Conservation (phyloP, 2,888 invertebrate genomes). For the Epinotia demarniana region DNA sequence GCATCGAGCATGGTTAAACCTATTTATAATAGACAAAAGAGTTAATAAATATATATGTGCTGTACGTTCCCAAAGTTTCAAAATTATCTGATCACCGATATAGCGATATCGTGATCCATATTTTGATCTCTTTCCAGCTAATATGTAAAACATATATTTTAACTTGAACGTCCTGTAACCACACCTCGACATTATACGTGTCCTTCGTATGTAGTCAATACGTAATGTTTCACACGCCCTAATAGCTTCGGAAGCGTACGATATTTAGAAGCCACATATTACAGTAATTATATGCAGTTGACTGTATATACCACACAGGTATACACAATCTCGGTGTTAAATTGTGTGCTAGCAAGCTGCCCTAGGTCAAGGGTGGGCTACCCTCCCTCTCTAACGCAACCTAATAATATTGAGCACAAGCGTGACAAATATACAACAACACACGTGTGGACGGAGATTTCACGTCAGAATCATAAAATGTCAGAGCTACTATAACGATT, state of each 20-base stretch:
- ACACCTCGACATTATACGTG: no score
- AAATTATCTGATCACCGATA: no score
- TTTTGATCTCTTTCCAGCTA: no score
- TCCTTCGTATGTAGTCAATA: no score
- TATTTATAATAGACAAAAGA: neutral
- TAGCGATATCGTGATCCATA: no score
- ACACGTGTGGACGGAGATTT: neutral
- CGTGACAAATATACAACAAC: neutral
- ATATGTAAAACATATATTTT: no score
- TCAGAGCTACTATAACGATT: neutral
- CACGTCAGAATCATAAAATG: neutral
- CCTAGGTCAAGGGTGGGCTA: conserved; percentile 3
- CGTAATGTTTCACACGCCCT: no score
- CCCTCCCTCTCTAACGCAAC: neutral
- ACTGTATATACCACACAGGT: neutral
- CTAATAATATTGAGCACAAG: neutral
- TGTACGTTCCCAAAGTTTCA: no score
- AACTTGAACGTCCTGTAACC: no score
- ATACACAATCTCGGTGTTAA: neutral
- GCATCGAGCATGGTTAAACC: neutral
- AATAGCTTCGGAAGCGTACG: no score
- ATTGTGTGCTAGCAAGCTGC: neutral
- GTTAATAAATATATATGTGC: neutral
- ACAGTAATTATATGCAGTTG: neutral
- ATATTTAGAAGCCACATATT: neutral